A percentile compares a stretch with the other conserved stretches of the same genome.
Evolutionary conservation across 1,140 invertebrate genomes (phyloP).

Genomic region (Anagrus nilaparvatae): DNA sequence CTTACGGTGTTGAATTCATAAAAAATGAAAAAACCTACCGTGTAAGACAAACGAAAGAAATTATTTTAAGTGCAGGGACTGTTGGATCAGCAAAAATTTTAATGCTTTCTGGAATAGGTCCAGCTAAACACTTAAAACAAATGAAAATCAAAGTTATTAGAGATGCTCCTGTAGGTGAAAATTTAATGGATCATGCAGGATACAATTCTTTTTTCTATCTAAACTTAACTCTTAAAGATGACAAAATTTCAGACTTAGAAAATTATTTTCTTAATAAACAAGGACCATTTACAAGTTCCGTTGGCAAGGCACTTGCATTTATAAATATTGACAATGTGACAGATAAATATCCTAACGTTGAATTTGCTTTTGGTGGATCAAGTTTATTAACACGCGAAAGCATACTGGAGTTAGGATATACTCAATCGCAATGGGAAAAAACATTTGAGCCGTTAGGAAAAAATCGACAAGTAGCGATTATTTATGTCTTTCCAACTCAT

Average conservation of each 20-base stretch:
- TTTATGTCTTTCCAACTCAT: constrained; percentile 35
- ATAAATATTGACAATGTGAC: constrained; percentile 57
- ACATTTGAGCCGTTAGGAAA: constrained; percentile 16
- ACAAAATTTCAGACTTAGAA: constrained; percentile 37
- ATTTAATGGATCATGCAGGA: constrained; percentile 70
- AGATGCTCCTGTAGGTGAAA: constrained; percentile 70
- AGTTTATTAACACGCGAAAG: constrained; percentile 10
- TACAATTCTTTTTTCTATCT: constrained; percentile 55
- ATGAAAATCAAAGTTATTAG: constrained; percentile 51
- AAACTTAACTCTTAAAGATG: constrained; percentile 41
- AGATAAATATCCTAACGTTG: constrained; percentile 63
- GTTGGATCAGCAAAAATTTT: constrained; percentile 67
- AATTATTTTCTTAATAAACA: constrained; percentile 44
- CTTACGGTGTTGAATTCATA: constrained; percentile 53
- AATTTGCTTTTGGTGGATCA: constrained; percentile 38
- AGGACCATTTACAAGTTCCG: constrained; percentile 66
- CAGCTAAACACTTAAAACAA: constrained; percentile 53
- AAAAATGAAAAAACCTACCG: constrained; percentile 43
- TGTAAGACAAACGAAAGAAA: constrained; percentile 57
- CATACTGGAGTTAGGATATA: constrained; percentile 19
- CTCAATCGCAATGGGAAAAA: constrained; percentile 19
- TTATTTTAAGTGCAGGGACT: constrained; percentile 65
- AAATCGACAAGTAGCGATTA: constrained; percentile 30
- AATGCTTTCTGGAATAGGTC: constrained; percentile 75
- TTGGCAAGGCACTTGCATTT: constrained; percentile 71